Evolutionary conservation across 1,140 invertebrate species (phyloP).

Genomic region (Monochamus saltuarius): DNA sequence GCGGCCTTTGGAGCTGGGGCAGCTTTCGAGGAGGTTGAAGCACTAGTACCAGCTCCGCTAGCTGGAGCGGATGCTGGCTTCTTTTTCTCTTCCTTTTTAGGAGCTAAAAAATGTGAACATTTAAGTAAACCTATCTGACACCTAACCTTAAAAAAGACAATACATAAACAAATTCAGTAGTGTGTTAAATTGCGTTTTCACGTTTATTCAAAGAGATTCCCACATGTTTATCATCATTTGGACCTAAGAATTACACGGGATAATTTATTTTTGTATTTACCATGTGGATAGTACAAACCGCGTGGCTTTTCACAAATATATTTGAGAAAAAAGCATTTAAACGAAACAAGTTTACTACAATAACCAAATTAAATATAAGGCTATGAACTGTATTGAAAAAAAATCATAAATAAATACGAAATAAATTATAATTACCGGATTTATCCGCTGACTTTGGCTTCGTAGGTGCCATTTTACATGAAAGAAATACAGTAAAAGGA

Average conservation of each 20-base stretch:
- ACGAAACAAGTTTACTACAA: too few species aligned
- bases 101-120: conserved; percentile 45
- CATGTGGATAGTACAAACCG: conserved; percentile 34
- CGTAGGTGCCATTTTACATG: conserved; percentile 63
- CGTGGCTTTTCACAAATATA: conserved; percentile 26
- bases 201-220: conserved; percentile 38
- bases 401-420: background rate
- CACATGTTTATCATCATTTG: conserved; percentile 37
- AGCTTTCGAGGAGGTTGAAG: conserved; percentile 26
- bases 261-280: conserved; percentile 3
- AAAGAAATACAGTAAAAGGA: conserved; percentile 51
- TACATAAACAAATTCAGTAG: conserved; percentile 6
- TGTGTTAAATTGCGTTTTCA: conserved; percentile 32
- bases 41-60: conserved; percentile 48
- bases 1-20: conserved; percentile 53
- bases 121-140: conserved; percentile 20
- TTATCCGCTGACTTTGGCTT: conserved; percentile 66
- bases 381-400: conserved; percentile 16
- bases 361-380: too few species aligned
- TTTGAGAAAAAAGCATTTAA: too few species aligned
- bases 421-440: conserved; percentile 56
- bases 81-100: conserved; percentile 66
- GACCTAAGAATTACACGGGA: too few species aligned
- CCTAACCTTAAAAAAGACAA: conserved; percentile 28
- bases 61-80: conserved; percentile 53